phyloP scores from a whole-genome alignment of 92 coral and sea anemone species.

The Montipora capitata region DNA sequence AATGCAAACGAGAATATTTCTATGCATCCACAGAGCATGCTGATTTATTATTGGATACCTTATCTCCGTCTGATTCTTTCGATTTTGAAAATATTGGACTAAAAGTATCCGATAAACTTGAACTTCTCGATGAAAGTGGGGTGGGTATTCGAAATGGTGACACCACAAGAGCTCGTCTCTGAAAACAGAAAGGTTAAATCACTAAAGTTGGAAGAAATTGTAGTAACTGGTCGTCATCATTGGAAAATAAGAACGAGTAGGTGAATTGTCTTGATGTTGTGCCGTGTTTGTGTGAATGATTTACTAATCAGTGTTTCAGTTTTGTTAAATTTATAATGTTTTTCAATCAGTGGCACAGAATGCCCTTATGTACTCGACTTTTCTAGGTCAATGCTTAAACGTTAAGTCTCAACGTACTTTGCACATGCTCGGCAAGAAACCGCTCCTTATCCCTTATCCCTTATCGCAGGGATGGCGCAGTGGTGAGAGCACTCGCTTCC shows the following conservation, averaged over 20 bases:
- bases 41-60: not conserved
- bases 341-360: too few species aligned
- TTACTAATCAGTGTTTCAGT: not conserved
- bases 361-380: too few species aligned
- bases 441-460: too few species aligned
- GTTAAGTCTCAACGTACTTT: too few species aligned
- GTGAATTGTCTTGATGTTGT: not conserved
- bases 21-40: not conserved
- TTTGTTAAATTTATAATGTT: too few species aligned
- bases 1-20: not conserved
- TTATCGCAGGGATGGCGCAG: too few species aligned
- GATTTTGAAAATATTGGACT: not conserved
- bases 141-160: constrained; percentile 32
- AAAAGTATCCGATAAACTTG: constrained; percentile 8
- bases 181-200: constrained; percentile 11
- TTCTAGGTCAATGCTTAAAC: too few species aligned
- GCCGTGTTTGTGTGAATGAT: not conserved
- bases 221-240: not conserved
- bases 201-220: too few species aligned
- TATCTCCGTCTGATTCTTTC: not conserved
- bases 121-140: not conserved
- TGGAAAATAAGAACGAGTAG: not conserved
- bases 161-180: constrained; percentile 46
- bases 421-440: too few species aligned
- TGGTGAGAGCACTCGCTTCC: too few species aligned